phyloP scores from a whole-genome alignment of 2,113 vertebrate genomes.

The Tragelaphus strepsiceros region DNA sequence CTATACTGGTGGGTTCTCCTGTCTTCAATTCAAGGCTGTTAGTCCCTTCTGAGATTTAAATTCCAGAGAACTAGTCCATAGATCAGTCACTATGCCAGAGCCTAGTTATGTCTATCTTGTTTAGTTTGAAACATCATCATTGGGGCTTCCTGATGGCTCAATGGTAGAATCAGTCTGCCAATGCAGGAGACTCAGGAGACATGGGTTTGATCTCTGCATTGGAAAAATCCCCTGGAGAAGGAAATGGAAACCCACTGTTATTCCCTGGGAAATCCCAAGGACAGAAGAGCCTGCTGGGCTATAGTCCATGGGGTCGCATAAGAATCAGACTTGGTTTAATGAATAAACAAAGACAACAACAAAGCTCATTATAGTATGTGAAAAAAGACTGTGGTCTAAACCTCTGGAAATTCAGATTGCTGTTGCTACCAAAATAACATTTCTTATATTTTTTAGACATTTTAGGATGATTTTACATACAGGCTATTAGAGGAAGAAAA shows the following conservation, averaged over 20 bases:
- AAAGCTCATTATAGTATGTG: neutral
- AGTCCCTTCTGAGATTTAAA: neutral
- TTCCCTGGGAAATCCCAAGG: neutral
- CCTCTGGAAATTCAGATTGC: neutral
- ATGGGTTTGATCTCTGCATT: neutral
- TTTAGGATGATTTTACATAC: neutral
- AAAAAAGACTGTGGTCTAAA: neutral
- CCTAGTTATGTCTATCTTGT: neutral
- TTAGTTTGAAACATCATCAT: neutral
- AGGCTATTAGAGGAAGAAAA: neutral
- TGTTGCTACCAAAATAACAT: neutral
- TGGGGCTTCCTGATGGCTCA: neutral
- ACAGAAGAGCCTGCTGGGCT: neutral
- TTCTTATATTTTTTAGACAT: neutral
- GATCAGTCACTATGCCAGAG: neutral
- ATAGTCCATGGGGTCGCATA: neutral
- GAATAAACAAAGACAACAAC: neutral
- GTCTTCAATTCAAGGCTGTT: neutral
- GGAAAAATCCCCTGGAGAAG: neutral
- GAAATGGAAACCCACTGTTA: neutral
- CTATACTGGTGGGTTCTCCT: neutral
- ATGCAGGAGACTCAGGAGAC: neutral
- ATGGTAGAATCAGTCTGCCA: neutral
- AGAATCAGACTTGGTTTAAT: neutral
- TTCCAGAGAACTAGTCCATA: neutral